These are phyloP conservation scores for Turritopsis dohrnii DNA, from an alignment of 30 jellyfish, hydroid and myxozoan species.

Conservation along the genomic window DNA sequence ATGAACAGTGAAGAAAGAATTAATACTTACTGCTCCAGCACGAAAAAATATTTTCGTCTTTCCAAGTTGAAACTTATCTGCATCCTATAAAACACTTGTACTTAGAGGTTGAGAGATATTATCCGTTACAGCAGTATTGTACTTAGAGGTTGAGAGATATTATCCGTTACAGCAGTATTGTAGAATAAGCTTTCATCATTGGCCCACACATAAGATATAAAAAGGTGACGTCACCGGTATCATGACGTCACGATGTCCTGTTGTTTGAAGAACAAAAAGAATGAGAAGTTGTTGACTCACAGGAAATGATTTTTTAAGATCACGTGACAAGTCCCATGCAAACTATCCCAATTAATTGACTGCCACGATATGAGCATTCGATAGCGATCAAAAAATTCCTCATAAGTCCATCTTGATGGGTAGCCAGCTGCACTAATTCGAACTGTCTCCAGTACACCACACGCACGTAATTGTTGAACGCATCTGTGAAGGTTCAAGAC, in stretches of 20 bases:
- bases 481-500: slow-evolving; percentile 65
- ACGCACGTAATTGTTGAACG: slow-evolving; percentile 88
- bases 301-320: slow-evolving; percentile 13
- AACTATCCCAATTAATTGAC: slow-evolving; percentile 35
- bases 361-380: slow-evolving; percentile 62
- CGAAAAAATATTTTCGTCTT: slow-evolving; percentile 73
- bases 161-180: too few species aligned
- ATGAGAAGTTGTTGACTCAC: not conserved
- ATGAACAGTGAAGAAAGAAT: not conserved
- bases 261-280: not conserved
- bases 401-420: slow-evolving; percentile 66
- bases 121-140: too few species aligned
- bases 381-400: slow-evolving; percentile 35
- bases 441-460: slow-evolving; percentile 89
- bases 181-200: too few species aligned
- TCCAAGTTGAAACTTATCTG: slow-evolving; percentile 76
- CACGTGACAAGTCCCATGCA: slow-evolving; percentile 41
- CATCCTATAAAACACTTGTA: slow-evolving; percentile 51
- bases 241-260: too few species aligned
- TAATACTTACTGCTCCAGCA: slow-evolving; percentile 66
- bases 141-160: too few species aligned
- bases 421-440: slow-evolving; percentile 95
- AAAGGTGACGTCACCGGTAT: too few species aligned
- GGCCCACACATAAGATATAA: too few species aligned
- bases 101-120: not conserved